phyloP scores from a whole-genome alignment of 2,888 invertebrate species.

The Hyposoter didymator region DNA sequence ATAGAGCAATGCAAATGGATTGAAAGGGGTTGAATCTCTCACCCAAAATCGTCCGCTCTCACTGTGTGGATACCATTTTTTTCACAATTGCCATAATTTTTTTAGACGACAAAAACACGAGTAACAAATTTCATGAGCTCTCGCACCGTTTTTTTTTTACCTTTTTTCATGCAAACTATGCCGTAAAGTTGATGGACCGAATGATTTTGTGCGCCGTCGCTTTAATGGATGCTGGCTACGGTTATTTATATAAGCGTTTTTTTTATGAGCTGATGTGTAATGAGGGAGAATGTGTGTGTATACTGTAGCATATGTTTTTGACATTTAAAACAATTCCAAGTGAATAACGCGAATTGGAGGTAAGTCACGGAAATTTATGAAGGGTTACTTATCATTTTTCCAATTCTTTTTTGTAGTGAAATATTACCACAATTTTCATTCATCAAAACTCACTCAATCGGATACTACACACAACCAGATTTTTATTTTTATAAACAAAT shows the following conservation, averaged over 20 bases:
- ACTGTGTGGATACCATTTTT: constrained; percentile 11
- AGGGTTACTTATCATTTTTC: not conserved
- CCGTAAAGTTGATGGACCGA: constrained; percentile 31
- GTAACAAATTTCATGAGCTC: constrained; percentile 8
- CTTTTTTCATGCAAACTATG: not conserved
- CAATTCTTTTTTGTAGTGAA: not conserved
- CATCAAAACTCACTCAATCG: not conserved
- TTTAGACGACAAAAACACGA: constrained; percentile 18
- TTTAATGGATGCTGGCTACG: constrained; percentile 15
- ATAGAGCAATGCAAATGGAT: constrained; percentile 15
- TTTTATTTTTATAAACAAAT: not conserved
- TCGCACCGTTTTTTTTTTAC: not conserved
- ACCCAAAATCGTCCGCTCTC: constrained; percentile 24
- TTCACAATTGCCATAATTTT: constrained; percentile 30
- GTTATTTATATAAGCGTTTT: constrained; percentile 12
- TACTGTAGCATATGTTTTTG: constrained; percentile 3
- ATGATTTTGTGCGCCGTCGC: constrained; percentile 20
- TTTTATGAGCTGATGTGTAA: constrained; percentile 1
- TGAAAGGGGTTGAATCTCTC: constrained; percentile 19
- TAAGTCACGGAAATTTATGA: constrained; percentile 5
- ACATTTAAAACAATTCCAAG: constrained; percentile 3
- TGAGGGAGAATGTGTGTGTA: constrained; percentile 3
- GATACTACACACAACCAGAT: not conserved
- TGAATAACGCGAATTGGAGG: not conserved
- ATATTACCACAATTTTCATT: not conserved